Evolutionary conservation across 2,888 invertebrate species (phyloP).

Genomic region (Ennomos fuscantarius): DNA sequence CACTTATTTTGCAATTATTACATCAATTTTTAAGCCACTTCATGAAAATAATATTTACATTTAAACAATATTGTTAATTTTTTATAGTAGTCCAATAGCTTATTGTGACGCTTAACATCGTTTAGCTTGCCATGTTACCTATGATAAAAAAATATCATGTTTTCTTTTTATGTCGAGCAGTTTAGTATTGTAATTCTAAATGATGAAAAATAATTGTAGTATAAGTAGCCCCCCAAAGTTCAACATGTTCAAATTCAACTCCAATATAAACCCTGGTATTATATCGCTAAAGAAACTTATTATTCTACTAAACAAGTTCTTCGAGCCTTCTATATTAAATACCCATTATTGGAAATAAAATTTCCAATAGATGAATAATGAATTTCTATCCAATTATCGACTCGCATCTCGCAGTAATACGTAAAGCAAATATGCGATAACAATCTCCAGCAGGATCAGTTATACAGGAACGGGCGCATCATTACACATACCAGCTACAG

Average conservation of each 20-base stretch:
- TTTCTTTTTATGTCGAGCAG: too few species aligned
- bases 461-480: slow-evolving; percentile 41
- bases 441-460: slow-evolving; percentile 37
- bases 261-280: not conserved
- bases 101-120: too few species aligned
- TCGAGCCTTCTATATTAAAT: slow-evolving; percentile 11
- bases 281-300: slow-evolving; percentile 8
- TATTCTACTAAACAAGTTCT: slow-evolving; percentile 3
- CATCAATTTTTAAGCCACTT: too few species aligned
- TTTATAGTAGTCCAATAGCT: too few species aligned
- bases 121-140: too few species aligned
- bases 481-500: slow-evolving; percentile 43
- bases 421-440: slow-evolving; percentile 49
- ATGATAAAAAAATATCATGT: too few species aligned
- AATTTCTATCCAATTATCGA: slow-evolving; percentile 22
- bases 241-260: not conserved
- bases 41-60: too few species aligned
- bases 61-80: too few species aligned
- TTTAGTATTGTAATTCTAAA: too few species aligned
- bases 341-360: slow-evolving; percentile 5
- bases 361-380: slow-evolving; percentile 24
- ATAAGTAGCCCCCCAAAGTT: too few species aligned
- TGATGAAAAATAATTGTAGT: too few species aligned
- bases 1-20: too few species aligned
- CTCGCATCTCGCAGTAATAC: slow-evolving; percentile 23